Evolutionary conservation across 2,888 invertebrate species (phyloP), one percentile per base, ranked within the genome.

Genomic region (Esperia sulphurella): DNA sequence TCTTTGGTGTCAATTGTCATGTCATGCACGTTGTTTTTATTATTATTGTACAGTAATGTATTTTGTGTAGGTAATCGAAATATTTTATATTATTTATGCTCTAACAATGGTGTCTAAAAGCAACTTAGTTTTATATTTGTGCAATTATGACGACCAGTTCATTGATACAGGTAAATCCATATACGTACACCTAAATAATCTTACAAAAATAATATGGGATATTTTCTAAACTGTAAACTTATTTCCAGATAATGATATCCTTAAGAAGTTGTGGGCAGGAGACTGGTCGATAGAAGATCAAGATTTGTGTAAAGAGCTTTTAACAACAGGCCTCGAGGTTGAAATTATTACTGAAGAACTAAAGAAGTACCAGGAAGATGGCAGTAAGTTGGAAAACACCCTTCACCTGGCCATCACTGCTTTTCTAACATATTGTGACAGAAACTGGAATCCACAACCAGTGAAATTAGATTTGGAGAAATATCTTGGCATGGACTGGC

Each of bases 401-500:
- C 71, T 93, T 10, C 70, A 85, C 45, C 75, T 92, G 45, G 95
- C 93, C 1, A 88, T 95, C 13, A 91, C 93, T 35, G 90, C 93
- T 57, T 81, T 96, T 29, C 85, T 94, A 44, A 90, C 91, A 28
- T 97, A 97, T 80, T 91, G 95, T 46, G 95, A 96, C 74, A 90
- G 90, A 46, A 97, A 97, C 80, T 97, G 96, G 92, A 94, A 94
- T 44, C 95, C 97, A 0, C 95, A 96, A 3, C 79, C 89, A 40
- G 70, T 90, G 29, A 73, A 83, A 33, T 67, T 87, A 0, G 66
- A 77, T 41, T 63, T 90, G 42, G 70, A 77, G 10, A 67, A 86
- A 33, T 89, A 88, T 59, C 68, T 91, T 13, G 77, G 79, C 8
- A 53, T 57, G 0, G 73, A 82, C 37, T 87, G 84, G 77, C 90